phyloP scores from a whole-genome alignment of 37 sponge, comb jelly and placozoan species.

The Bolinopsis microptera region DNA sequence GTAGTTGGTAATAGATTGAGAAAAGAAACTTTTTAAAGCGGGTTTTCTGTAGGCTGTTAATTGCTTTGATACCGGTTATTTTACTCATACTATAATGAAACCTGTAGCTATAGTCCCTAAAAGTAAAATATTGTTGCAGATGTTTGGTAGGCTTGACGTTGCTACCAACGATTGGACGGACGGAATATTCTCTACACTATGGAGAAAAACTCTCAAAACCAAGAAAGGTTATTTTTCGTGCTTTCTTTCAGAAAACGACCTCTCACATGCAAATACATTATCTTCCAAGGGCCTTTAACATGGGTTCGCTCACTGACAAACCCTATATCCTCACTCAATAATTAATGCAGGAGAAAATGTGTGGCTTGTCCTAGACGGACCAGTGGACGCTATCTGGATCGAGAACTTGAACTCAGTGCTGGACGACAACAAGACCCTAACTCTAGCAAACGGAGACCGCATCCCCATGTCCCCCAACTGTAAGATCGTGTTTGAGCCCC shows the following conservation, averaged over 20 bases:
- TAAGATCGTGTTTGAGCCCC: slow-evolving; percentile 70
- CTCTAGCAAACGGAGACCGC: slow-evolving; percentile 68
- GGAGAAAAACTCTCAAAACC: slow-evolving; percentile 67
- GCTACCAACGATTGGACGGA: slow-evolving; percentile 71
- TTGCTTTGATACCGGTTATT: too few species aligned
- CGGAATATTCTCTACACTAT: slow-evolving; percentile 69
- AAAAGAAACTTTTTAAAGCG: too few species aligned
- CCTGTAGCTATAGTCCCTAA: too few species aligned
- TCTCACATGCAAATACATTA: too few species aligned
- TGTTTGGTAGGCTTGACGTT: slow-evolving; percentile 69
- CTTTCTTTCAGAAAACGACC: too few species aligned
- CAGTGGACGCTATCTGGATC: slow-evolving; percentile 70
- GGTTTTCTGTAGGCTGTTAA: too few species aligned
- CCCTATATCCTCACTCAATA: too few species aligned
- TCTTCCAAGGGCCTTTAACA: too few species aligned
- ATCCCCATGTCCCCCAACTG: slow-evolving; percentile 70
- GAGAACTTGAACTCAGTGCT: slow-evolving; percentile 69
- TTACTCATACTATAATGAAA: too few species aligned
- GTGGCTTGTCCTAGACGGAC: slow-evolving; percentile 69
- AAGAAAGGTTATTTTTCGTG: slow-evolving; percentile 66
- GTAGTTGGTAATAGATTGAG: too few species aligned
- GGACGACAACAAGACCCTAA: slow-evolving; percentile 70
- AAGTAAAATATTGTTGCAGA: neutral
- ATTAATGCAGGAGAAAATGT: slow-evolving; percentile 68
- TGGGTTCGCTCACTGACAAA: too few species aligned